Evolutionary conservation across 2,113 vertebrate species (phyloP), one percentile per base, ranked within the genome.

Genomic region (Haplochromis vanheusdeni): DNA sequence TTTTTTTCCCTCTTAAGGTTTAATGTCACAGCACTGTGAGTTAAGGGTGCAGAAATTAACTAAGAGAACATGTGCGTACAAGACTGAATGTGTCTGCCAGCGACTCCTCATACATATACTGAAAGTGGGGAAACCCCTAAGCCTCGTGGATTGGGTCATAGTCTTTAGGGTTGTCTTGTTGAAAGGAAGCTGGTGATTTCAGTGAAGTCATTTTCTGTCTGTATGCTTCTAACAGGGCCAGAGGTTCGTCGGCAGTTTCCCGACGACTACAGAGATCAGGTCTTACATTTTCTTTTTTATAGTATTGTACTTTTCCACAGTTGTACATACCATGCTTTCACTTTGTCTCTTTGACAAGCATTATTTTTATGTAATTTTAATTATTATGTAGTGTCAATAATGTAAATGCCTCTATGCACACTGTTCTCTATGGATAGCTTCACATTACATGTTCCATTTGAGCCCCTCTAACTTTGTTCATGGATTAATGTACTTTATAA

Each of bases 191-290:
- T 49, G 26, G 47, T 75, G 23, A 75, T 28, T 75, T 79, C 95
- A 96, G 96, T 97, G 97, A 96, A 97, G 95, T 96, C 94, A 97
- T 35, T 23, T 81, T 17, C 45, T 97, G 95, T 97, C 95, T 97
- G 94, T 97, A 95, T 21, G 95, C 97, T 96, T 97, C 96, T 96
- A 96, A 97, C 97, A 99, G 98, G 97, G 96, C 97, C 97, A 92
- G 97, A 98, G 96, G 97, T 99, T 95, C 96, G 95, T 92, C 96
- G 97, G 94, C 97, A 97, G 95, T 99, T 97, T 96, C 98, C 98
- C n/a, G 97, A 97, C 94, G 98, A 97, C 96, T 98, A 97, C 97
- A 96, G 96, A 95, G 98, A 98, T 95, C 97, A 98, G 98, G 98
- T 99, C 96, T 94, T 97, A 96, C 96, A 21, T 60, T 33, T 47